These are phyloP conservation scores for Nyctibius grandis DNA, from an alignment of 2,797 vertebrate genomes.

Conservation along the genomic window DNA sequence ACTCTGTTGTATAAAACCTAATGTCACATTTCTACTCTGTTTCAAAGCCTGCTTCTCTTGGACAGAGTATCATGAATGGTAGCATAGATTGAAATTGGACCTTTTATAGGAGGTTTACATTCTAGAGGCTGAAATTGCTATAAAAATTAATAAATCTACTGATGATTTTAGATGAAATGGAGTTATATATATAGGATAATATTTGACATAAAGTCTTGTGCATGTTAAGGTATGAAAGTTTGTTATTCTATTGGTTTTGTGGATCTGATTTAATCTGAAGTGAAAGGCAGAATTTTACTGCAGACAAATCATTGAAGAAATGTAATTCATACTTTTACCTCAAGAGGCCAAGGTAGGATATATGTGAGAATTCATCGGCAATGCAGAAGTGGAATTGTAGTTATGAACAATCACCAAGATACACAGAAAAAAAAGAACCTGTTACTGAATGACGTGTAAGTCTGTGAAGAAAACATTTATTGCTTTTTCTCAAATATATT, in stretches of 20 bases:
- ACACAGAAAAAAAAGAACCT: neutral
- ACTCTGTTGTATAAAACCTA: neutral
- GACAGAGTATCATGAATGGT: neutral
- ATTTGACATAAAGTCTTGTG: neutral
- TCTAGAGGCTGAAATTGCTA: neutral
- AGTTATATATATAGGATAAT: neutral
- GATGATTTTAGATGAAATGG: neutral
- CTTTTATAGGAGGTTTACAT: neutral
- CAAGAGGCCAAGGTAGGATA: neutral
- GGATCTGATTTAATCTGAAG: neutral
- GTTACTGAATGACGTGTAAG: neutral
- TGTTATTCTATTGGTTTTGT: neutral
- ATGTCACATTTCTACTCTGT: neutral
- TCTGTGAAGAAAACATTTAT: neutral
- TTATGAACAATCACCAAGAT: neutral
- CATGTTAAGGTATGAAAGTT: neutral
- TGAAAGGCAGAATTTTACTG: neutral
- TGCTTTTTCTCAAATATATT: neutral
- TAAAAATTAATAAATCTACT: neutral
- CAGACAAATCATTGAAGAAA: slow-evolving; percentile 6
- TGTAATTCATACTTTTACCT: neutral
- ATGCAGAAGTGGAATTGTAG: neutral
- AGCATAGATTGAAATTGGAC: neutral
- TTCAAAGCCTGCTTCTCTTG: neutral
- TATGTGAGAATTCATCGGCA: neutral